A percentile compares a stretch with the other conserved stretches of the same genome.
Evolutionary conservation across 2,888 invertebrate species (phyloP).

Genomic region (Xestia sexstrigata): DNA sequence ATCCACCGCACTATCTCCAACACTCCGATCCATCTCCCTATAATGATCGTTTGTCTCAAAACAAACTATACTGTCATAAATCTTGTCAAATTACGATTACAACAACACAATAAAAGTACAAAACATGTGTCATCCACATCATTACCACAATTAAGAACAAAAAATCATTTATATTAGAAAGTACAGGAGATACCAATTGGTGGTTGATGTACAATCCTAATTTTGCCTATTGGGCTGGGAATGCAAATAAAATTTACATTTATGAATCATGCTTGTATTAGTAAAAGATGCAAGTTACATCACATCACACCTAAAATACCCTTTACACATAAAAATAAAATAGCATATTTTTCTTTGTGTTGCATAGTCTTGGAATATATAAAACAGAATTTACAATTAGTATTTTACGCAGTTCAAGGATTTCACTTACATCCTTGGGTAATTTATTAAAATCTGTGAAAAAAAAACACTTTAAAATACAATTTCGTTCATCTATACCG

Average conservation of each 20-base stretch:
- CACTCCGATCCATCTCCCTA: neutral
- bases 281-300: neutral
- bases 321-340: neutral
- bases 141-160: neutral
- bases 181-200: neutral
- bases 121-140: conserved; percentile 6
- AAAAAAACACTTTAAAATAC: neutral
- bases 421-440: neutral
- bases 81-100: conserved; percentile 10
- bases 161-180: neutral
- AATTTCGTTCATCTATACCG: neutral
- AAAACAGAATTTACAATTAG: neutral
- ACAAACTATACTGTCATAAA: conserved; percentile 5
- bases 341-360: neutral
- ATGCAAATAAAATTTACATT: neutral
- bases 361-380: neutral
- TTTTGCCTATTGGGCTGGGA: neutral
- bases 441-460: neutral
- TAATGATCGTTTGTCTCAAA: neutral
- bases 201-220: neutral
- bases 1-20: neutral
- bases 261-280: neutral
- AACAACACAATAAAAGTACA: conserved; percentile 33
- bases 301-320: too few species aligned
- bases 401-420: neutral